Percentiles rank a stretch among this genome's conserved stretches.
Evolutionary conservation across 2,113 vertebrate genomes (phyloP).

Genomic region (Pomatostomus ruficeps): DNA sequence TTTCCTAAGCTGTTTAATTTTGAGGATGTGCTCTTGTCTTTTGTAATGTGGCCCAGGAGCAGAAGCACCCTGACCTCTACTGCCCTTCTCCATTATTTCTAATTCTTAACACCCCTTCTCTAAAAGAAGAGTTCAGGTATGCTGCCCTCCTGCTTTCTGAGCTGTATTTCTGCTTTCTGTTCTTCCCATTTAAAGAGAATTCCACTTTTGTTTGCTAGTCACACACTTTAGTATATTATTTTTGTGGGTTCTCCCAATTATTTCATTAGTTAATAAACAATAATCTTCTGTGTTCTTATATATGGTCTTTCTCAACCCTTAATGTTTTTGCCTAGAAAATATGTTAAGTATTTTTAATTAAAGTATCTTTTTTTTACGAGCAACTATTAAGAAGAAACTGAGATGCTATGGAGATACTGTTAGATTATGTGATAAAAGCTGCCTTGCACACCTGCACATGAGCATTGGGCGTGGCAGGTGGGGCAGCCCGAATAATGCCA

Average conservation of each 20-base stretch:
- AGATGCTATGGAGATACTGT: not conserved
- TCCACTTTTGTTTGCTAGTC: not conserved
- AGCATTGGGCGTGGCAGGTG: not conserved
- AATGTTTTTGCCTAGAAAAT: not conserved
- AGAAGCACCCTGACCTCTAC: not conserved
- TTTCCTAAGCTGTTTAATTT: not conserved
- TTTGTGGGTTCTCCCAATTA: not conserved
- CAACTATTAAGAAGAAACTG: rapidly evolving
- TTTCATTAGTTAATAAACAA: not conserved
- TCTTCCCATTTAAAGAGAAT: not conserved
- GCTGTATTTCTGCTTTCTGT: not conserved
- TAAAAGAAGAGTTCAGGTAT: not conserved
- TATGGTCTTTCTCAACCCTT: not conserved
- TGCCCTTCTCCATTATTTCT: not conserved
- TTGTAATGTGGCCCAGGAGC: not conserved
- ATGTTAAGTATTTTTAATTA: not conserved
- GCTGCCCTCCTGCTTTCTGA: not conserved
- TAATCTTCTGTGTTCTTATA: not conserved
- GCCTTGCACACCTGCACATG: not conserved
- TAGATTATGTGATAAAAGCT: not conserved
- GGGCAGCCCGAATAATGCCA: not conserved
- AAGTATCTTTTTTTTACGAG: not conserved
- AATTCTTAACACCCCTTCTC: not conserved
- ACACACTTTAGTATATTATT: not conserved
- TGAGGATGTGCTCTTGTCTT: not conserved